phyloP scores from a whole-genome alignment of 1,140 invertebrate species.

The Gonatopus flavifemur region DNA sequence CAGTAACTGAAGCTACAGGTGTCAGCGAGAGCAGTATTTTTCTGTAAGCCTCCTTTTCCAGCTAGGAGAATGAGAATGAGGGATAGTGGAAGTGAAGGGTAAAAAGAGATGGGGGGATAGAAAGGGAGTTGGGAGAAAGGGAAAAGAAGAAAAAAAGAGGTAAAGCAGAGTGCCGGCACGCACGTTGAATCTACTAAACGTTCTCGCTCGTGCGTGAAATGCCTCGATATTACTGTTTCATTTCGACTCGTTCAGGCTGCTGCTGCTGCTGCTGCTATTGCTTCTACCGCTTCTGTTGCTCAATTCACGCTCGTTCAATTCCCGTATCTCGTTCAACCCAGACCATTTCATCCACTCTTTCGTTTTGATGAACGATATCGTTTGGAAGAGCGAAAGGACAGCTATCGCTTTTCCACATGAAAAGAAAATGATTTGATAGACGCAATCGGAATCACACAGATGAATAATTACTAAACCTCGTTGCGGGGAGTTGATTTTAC shows the following conservation, averaged over 20 bases:
- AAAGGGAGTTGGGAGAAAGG: slow-evolving; percentile 11
- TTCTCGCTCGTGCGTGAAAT: slow-evolving; percentile 59
- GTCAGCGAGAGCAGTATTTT: slow-evolving; percentile 59
- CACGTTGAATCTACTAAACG: slow-evolving; percentile 58
- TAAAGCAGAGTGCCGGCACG: slow-evolving; percentile 30
- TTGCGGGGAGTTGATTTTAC: no score
- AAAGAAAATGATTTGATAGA: no score
- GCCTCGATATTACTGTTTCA: slow-evolving; percentile 60
- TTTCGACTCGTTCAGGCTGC: slow-evolving; percentile 52
- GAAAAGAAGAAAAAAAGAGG: slow-evolving; percentile 7
- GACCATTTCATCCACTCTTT: no score
- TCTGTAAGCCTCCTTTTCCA: slow-evolving; percentile 45
- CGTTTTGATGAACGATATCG: no score
- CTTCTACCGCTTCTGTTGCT: no score
- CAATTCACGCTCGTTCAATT: no score
- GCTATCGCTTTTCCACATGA: no score
- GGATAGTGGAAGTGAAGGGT: slow-evolving; percentile 10
- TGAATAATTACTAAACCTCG: no score
- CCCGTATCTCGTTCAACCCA: no score
- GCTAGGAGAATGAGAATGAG: slow-evolving; percentile 5
- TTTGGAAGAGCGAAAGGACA: no score
- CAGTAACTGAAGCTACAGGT: slow-evolving; percentile 60
- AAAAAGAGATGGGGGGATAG: neutral
- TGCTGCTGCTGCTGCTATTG: no score
- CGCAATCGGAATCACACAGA: no score